Base-by-base conservation (phyloP, 2,888 invertebrate genomes). In the Mactromeris polynyma region DNA sequence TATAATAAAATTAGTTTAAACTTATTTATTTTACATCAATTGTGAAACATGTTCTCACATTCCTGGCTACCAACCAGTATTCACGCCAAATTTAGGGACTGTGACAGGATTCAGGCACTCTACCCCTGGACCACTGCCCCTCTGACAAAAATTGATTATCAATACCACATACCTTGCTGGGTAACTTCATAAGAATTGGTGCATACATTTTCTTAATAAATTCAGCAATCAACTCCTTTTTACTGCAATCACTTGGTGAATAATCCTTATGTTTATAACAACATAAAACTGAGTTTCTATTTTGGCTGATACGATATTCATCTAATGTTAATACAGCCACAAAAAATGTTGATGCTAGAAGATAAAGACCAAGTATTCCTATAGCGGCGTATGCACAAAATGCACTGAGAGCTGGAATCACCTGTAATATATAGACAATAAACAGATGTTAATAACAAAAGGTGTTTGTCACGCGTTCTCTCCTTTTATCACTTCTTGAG, bases 351-450 rank as follows among this genome's bases (percentile, higher is more conserved):
- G 98, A 97, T 93, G 98, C 98, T 40, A 95, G 92, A 31, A 94
- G 79, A 95, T 98, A 98, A 36, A 98, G 98, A 94, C 98, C 97
- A 88, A 98, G 97, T 0, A 98, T 98, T 33, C 98, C 98, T 1
- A 98, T 96, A 11, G 98, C 98, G 21, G 98, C 98, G 96, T 98
- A 98, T 83, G 98, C 97, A 96, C 98, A 98, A 96, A 98, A 98
- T 0, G 98, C 98, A 96, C 98, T 98, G 51, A 98, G 97, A 4
- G 98, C 98, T 33, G 98, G 98, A 89, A 98, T 97, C 94, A 98
- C 98, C 98, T 98, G 90, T 33, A 93, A 73, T 73, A 33, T 14
- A 73, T 36, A 33, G 19, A 73, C 14, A 46, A 46, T 46, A 46
- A 11, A 46, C 46, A 46, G 11, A 2, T 46, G 11, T 46, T 17